Percentiles rank a stretch among this genome's conserved stretches.
Conservation (phyloP, 2,888 invertebrate species). For the Acleris holmiana region DNA sequence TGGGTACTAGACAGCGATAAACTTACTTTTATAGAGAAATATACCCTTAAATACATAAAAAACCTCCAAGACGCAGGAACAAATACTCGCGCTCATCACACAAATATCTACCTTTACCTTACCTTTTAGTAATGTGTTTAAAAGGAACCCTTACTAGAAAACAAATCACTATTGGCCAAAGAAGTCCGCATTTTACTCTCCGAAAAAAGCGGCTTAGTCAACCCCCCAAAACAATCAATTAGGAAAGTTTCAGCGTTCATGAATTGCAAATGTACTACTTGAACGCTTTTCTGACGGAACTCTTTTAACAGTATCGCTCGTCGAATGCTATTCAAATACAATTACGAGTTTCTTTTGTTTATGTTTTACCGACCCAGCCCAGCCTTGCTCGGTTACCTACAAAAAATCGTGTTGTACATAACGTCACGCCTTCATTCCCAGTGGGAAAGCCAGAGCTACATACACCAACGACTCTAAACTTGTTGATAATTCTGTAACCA, state of each 20-base stretch:
- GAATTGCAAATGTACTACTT: conserved; percentile 67
- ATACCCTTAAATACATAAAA: no score
- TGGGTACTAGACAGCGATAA: no score
- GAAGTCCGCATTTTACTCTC: conserved; percentile 44
- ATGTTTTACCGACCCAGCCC: neutral
- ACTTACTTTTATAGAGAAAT: no score
- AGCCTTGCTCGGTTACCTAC: no score
- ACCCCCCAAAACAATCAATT: conserved; percentile 75
- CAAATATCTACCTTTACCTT: no score
- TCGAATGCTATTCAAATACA: conserved; percentile 53
- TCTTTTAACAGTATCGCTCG: conserved; percentile 41
- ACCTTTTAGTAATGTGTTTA: neutral
- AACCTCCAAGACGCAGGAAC: no score
- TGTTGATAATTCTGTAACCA: no score
- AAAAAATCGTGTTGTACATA: no score
- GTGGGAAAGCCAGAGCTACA: no score
- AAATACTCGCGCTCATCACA: no score
- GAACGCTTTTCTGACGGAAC: conserved; percentile 3
- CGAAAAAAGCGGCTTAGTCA: conserved; percentile 66
- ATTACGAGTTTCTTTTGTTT: conserved; percentile 47
- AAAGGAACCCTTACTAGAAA: conserved; percentile 22
- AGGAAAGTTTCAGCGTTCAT: conserved; percentile 70
- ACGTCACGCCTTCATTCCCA: no score
- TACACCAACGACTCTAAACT: no score
- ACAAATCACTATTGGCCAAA: conserved; percentile 12